phyloP scores from a whole-genome alignment of 2,113 vertebrate genomes.

The Catagonus wagneri region DNA sequence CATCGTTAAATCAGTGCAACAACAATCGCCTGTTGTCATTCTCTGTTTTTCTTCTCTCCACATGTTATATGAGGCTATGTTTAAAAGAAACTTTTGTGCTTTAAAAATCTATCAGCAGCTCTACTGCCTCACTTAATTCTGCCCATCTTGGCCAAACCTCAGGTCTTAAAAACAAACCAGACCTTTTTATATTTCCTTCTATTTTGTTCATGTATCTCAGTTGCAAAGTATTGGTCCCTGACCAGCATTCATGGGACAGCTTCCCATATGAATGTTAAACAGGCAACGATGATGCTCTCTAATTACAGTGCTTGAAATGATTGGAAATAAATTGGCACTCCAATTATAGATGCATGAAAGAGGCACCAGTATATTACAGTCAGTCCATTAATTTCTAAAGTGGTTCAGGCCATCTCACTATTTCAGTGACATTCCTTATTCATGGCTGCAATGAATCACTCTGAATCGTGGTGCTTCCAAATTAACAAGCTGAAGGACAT shows the following conservation, averaged over 20 bases:
- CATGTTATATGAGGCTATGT: slow-evolving; percentile 23
- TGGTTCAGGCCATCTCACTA: slow-evolving; percentile 84
- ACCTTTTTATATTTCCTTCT: slow-evolving; percentile 72
- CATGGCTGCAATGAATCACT: slow-evolving; percentile 83
- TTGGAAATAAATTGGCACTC: slow-evolving; percentile 91
- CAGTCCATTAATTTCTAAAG: slow-evolving; percentile 91
- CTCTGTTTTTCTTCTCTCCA: not conserved
- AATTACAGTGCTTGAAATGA: slow-evolving; percentile 91
- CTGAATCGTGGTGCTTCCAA: slow-evolving; percentile 73
- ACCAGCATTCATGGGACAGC: slow-evolving; percentile 83
- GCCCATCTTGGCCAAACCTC: slow-evolving; percentile 57
- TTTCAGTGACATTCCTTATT: slow-evolving; percentile 85
- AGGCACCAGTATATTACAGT: slow-evolving; percentile 87
- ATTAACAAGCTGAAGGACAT: slow-evolving; percentile 85
- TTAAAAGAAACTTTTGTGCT: slow-evolving; percentile 70
- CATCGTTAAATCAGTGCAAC: not conserved
- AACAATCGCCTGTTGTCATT: not conserved
- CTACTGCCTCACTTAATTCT: slow-evolving; percentile 65
- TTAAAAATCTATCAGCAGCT: slow-evolving; percentile 52
- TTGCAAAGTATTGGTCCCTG: slow-evolving; percentile 83
- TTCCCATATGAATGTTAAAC: slow-evolving; percentile 87
- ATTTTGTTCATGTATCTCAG: slow-evolving; percentile 80
- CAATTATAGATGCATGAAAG: slow-evolving; percentile 90
- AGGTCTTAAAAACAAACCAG: slow-evolving; percentile 75
- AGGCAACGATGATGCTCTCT: slow-evolving; percentile 87